Percentiles rank a stretch among this genome's conserved stretches.
Conservation (phyloP, 2,113 vertebrate species). For the Todiramphus chloris region DNA sequence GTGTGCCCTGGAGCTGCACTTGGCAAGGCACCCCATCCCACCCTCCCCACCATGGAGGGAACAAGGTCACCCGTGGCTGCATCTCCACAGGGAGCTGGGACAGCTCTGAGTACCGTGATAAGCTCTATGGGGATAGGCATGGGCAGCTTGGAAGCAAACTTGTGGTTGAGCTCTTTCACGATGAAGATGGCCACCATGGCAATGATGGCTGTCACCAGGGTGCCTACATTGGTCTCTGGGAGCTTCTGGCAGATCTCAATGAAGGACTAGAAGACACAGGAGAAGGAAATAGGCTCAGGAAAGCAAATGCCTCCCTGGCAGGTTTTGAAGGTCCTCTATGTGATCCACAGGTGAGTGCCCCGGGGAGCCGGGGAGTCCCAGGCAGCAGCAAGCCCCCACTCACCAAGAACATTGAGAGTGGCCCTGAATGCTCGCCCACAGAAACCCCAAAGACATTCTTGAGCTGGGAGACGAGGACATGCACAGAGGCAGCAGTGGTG, state of each 20-base stretch:
- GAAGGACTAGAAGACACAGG: constrained; percentile 72
- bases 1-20: neutral
- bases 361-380: neutral
- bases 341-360: neutral
- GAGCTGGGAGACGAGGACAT: constrained; percentile 91
- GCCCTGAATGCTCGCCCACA: constrained; percentile 75
- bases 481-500: constrained; percentile 89
- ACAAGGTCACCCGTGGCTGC: neutral
- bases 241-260: constrained; percentile 81
- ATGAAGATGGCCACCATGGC: constrained; percentile 79
- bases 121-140: constrained; percentile 92
- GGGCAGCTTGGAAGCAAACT: constrained; percentile 75
- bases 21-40: neutral
- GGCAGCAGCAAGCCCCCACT: constrained; percentile 51
- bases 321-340: neutral
- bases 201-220: constrained; percentile 81
- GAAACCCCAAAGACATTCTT: constrained; percentile 90
- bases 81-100: neutral
- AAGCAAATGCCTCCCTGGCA: neutral
- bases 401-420: constrained; percentile 85
- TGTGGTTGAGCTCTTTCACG: constrained; percentile 85
- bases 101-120: constrained; percentile 76
- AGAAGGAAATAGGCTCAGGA: neutral
- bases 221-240: constrained; percentile 75
- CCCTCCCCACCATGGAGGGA: neutral